Evolutionary conservation across 1,140 invertebrate species (phyloP), one percentile per base, ranked within the genome.

Genomic region (Heliconius hewitsoni): DNA sequence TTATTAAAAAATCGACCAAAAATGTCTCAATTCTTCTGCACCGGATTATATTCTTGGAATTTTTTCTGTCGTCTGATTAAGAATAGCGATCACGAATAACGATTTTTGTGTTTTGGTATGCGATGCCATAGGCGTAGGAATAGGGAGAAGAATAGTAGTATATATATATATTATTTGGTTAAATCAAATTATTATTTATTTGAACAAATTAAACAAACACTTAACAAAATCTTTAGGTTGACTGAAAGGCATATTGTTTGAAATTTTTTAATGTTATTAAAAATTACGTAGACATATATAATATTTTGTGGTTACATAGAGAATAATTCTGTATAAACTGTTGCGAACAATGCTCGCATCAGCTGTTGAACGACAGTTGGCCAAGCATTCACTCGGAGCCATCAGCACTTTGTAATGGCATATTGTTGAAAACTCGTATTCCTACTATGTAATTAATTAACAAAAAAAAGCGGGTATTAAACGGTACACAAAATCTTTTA

Each of bases 281-380:
- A 93, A 92, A 94, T 94, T 94, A 94, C 90, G 90, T 92, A 92
- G 91, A 94, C 92, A 94, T n/a, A n/a, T n/a, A n/a, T 94, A 92
- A 90, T 91, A 92, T 91, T 91, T 92, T 90, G 85, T 90, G 93
- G 93, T 93, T 94, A 94, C 89, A 94, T 93, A 92, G 86, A 30
- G 60, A 92, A 90, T 93, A 88, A 89, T 91, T 92, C 90, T 89
- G 88, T 94, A 92, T 92, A 94, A 93, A 94, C 91, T 86, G 87
- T 90, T 86, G 85, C 86, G 66, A 77, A 55, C 86, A 90, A 91
- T 90, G 86, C 82, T 86, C 89, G 84, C 85, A 89, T 85, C 92
- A 91, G 87, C 86, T 75, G 77, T 89, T 87, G 81, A 85, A 83
- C 85, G 81, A 87, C 86, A 82, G 81, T 86, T 86, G 85, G 88